These are phyloP conservation scores for Danionella dracula DNA, from an alignment of 2,797 vertebrate species.

Conservation along the genomic window DNA sequence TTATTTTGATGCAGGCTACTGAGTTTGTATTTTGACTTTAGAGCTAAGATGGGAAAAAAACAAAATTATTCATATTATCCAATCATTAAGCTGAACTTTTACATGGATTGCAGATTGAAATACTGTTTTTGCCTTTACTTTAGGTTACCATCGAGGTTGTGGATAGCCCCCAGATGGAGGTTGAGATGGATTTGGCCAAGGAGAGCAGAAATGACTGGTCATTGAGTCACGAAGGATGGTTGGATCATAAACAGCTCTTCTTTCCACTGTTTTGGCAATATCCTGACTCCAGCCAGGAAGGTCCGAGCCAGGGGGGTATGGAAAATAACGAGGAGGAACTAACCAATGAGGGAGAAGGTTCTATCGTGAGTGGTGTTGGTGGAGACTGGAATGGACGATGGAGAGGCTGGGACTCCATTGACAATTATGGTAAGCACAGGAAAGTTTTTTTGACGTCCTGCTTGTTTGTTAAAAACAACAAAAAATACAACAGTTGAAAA, in stretches of 20 bases:
- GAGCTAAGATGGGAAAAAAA: no score
- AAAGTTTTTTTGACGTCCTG: background rate
- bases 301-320: slow-evolving; percentile 51
- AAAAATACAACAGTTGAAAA: no score
- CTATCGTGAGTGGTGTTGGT: slow-evolving; percentile 67
- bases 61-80: no score
- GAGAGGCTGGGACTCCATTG: slow-evolving; percentile 73
- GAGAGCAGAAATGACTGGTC: slow-evolving; percentile 77
- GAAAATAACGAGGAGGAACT: slow-evolving; percentile 65
- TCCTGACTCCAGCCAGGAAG: slow-evolving; percentile 59
- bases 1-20: no score
- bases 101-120: background rate
- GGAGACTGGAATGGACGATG: slow-evolving; percentile 65
- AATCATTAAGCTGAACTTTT: background rate
- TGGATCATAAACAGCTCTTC: slow-evolving; percentile 75
- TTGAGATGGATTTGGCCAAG: slow-evolving; percentile 81
- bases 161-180: slow-evolving; percentile 74
- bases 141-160: slow-evolving; percentile 86
- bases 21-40: no score
- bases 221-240: slow-evolving; percentile 69
- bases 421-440: slow-evolving; percentile 71
- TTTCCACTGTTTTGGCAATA: slow-evolving; percentile 87
- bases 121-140: background rate
- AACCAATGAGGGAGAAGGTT: slow-evolving; percentile 67
- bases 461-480: no score